These are phyloP conservation scores for Carpatolechia fugitivella DNA, from an alignment of 2,888 invertebrate genomes.

Conservation along the genomic window DNA sequence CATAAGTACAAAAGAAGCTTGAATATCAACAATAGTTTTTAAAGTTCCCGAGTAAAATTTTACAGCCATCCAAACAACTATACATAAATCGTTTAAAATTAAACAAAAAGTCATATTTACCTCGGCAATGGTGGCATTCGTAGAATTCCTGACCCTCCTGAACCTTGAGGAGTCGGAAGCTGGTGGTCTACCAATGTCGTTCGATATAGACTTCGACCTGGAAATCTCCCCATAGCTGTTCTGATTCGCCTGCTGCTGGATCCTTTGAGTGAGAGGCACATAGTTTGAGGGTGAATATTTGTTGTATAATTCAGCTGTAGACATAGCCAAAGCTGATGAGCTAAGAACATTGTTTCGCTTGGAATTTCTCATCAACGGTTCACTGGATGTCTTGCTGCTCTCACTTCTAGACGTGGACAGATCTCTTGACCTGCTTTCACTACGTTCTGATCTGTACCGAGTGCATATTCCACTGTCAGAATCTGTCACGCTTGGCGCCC, in stretches of 20 bases:
- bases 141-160: conserved; percentile 58
- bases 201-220: conserved; percentile 78
- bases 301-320: conserved; percentile 83
- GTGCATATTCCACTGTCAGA: conserved; percentile 68
- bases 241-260: conserved; percentile 50
- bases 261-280: conserved; percentile 78
- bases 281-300: conserved; percentile 88
- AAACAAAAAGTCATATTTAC: conserved; percentile 37
- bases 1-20: no score
- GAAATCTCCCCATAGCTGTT: conserved; percentile 60
- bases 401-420: conserved; percentile 77
- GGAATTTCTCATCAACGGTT: conserved; percentile 54
- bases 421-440: conserved; percentile 76
- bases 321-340: conserved; percentile 77
- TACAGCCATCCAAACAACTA: conserved; percentile 45
- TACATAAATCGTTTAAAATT: conserved; percentile 13
- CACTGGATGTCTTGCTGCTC: conserved; percentile 65
- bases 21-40: no score
- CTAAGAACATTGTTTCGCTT: conserved; percentile 61
- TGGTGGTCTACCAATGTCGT: conserved; percentile 77
- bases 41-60: conserved; percentile 33
- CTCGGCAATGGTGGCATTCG: conserved; percentile 60
- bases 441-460: conserved; percentile 61
- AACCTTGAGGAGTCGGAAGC: conserved; percentile 54
- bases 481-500: conserved; percentile 70